phyloP scores from a whole-genome alignment of 2,888 invertebrate species.

The Himalopsyche tibetana region DNA sequence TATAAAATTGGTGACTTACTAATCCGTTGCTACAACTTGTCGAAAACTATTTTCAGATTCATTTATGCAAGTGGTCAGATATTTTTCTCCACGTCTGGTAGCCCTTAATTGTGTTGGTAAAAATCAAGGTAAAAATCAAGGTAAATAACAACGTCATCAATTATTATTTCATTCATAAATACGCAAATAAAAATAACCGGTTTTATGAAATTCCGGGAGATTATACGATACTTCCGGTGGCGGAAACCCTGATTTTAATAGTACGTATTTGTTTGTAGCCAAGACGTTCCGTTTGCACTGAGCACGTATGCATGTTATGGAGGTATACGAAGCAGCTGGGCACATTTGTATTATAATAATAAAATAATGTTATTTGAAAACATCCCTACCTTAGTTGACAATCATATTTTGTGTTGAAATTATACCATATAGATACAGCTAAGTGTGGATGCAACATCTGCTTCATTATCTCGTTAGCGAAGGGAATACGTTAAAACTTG shows the following conservation, averaged over 20 bases:
- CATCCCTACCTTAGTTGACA: background rate
- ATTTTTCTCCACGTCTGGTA: no score
- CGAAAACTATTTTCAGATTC: no score
- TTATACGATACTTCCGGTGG: background rate
- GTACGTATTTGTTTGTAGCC: background rate
- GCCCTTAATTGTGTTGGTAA: no score
- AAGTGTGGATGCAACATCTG: background rate
- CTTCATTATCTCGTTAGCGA: background rate
- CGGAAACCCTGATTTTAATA: background rate
- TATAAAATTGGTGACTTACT: no score
- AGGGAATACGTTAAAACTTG: no score
- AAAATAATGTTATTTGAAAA: background rate
- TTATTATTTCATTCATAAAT: no score
- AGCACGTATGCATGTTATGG: background rate
- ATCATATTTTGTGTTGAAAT: slow-evolving; percentile 1
- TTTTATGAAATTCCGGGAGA: no score
- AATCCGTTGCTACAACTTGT: no score
- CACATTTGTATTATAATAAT: background rate
- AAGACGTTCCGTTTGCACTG: background rate
- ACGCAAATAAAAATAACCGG: no score
- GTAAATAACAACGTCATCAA: no score
- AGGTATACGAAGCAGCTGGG: background rate
- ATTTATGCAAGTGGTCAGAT: no score
- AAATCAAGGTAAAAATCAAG: no score
- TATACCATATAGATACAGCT: background rate